These are phyloP conservation scores for Chlorops oryzae DNA, from an alignment of 1,140 invertebrate species.

Conservation along the genomic window DNA sequence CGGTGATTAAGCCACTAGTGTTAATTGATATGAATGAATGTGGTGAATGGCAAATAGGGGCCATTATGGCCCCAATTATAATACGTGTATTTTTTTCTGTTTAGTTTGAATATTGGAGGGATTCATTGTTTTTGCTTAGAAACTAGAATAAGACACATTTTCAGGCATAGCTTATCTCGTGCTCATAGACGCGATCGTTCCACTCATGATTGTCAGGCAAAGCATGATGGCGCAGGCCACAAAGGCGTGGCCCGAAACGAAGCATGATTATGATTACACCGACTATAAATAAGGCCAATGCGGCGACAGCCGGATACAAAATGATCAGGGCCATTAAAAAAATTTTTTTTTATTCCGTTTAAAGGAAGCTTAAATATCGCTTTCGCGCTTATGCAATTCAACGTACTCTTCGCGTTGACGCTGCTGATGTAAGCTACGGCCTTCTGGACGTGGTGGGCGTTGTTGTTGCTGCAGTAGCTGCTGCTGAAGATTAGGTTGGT, in stretches of 20 bases:
- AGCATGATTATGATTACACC: conserved; percentile 67
- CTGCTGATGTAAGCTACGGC: conserved; percentile 38
- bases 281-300: conserved; percentile 65
- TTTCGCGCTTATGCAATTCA: conserved; percentile 72
- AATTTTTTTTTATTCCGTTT: conserved; percentile 12
- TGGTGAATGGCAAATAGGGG: no score
- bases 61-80: no score
- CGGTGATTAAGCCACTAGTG: no score
- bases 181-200: conserved; percentile 58
- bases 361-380: conserved; percentile 62
- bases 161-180: conserved; percentile 55
- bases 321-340: conserved; percentile 68
- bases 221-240: conserved; percentile 61
- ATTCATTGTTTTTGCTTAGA: no score
- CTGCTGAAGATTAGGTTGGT: conserved; percentile 24
- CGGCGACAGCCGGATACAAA: conserved; percentile 66
- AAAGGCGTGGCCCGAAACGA: conserved; percentile 62
- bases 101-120: no score
- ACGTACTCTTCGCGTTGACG: conserved; percentile 58
- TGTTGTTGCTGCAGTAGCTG: conserved; percentile 41
- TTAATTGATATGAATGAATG: no score
- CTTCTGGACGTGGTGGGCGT: conserved; percentile 36
- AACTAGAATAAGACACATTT: no score
- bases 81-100: no score
- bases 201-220: conserved; percentile 56